A percentile compares a stretch with the other conserved stretches of the same genome.
phyloP scores from a whole-genome alignment of 1,140 invertebrate species.

The Drosophila asahinai region DNA sequence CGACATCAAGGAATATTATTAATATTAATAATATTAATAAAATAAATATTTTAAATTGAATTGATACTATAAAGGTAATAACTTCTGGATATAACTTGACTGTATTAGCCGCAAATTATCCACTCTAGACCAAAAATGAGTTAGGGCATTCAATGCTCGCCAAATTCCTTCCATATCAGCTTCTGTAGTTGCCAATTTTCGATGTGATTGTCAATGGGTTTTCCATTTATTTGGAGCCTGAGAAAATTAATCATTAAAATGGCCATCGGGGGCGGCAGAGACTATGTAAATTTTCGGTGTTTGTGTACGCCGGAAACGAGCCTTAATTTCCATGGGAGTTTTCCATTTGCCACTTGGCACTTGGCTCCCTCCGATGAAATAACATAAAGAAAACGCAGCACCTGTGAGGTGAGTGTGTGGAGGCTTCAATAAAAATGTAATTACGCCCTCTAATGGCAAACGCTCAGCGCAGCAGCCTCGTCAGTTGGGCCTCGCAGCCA shows the following conservation, averaged over 20 bases:
- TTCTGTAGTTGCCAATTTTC: conserved; percentile 33
- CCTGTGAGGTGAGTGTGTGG: conserved; percentile 30
- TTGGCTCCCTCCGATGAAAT: conserved; percentile 23
- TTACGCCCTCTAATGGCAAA: conserved; percentile 74
- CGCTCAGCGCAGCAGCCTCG: conserved; percentile 45
- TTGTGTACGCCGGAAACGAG: conserved; percentile 63
- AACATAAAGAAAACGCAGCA: conserved; percentile 38
- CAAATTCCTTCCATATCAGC: neutral
- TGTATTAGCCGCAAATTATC: too few species aligned
- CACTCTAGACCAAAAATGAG: too few species aligned
- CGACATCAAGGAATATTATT: too few species aligned
- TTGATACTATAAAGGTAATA: too few species aligned
- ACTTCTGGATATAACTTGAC: too few species aligned
- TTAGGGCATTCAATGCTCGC: conserved; percentile 16
- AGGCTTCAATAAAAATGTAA: conserved; percentile 78
- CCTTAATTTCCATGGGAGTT: conserved; percentile 70
- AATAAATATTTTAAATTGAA: too few species aligned
- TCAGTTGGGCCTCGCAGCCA: conserved; percentile 22
- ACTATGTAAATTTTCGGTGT: conserved; percentile 62
- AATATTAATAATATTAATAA: too few species aligned
- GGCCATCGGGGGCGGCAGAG: conserved; percentile 45
- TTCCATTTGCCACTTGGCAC: conserved; percentile 43
- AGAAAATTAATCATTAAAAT: conserved; percentile 82
- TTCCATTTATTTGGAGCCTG: conserved; percentile 63
- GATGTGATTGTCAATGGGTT: conserved; percentile 58